These are phyloP conservation scores for Tineola bisselliella DNA, from an alignment of 2,888 invertebrate genomes.

Conservation along the genomic window DNA sequence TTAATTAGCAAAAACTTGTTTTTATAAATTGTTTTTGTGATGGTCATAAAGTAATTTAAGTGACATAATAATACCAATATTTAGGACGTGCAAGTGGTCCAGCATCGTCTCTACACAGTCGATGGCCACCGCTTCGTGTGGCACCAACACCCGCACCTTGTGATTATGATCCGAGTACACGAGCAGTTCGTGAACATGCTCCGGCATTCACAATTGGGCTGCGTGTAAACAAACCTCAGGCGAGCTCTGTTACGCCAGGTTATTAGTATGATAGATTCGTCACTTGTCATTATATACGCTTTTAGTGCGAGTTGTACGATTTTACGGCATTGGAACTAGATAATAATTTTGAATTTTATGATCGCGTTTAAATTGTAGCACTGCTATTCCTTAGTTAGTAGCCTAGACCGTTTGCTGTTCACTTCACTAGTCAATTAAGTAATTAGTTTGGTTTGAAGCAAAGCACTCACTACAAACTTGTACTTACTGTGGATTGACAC, in stretches of 20 bases:
- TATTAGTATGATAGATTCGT: not conserved
- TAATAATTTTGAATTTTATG: not conserved
- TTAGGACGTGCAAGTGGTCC: conserved; percentile 68
- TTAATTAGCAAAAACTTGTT: not conserved
- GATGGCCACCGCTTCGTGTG: conserved; percentile 74
- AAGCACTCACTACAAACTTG: not conserved
- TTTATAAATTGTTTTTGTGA: too few species aligned
- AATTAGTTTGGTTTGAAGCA: not conserved
- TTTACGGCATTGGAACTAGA: not conserved
- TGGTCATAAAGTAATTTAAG: too few species aligned
- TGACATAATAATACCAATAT: not conserved
- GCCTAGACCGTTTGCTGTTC: not conserved
- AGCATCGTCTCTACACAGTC: conserved; percentile 81
- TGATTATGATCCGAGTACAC: conserved; percentile 85
- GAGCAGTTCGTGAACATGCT: conserved; percentile 64
- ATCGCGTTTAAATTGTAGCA: not conserved
- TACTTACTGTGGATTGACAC: not conserved
- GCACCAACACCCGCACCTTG: conserved; percentile 86
- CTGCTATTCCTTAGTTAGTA: not conserved
- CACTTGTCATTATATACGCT: not conserved
- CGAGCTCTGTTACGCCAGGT: conserved; percentile 66
- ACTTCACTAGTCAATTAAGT: not conserved
- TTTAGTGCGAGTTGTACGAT: not conserved
- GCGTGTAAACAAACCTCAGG: conserved; percentile 57
- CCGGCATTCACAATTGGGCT: conserved; percentile 73